Conservation (phyloP, 2,888 invertebrate species). For the Arctia plantaginis region DNA sequence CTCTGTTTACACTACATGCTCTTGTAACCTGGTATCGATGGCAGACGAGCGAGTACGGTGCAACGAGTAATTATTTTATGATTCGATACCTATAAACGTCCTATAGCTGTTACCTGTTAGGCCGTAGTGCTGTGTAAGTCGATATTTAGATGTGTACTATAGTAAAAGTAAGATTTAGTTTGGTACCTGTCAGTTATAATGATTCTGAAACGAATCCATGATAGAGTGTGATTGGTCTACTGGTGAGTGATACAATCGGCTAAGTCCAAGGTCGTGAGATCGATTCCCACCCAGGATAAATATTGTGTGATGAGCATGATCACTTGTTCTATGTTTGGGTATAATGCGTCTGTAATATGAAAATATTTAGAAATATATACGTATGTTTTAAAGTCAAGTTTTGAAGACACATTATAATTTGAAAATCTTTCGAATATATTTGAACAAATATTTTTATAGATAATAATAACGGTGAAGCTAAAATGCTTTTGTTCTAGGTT, state of each 20-base stretch:
- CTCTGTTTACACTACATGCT: constrained; percentile 37
- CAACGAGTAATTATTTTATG: background rate
- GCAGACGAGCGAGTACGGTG: background rate
- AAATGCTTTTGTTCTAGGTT: background rate
- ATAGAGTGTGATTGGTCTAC: background rate
- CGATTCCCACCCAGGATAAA: too few species aligned
- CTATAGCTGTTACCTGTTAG: background rate
- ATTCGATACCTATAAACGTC: background rate
- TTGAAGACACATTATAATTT: background rate
- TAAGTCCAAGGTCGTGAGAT: background rate
- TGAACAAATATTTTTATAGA: background rate
- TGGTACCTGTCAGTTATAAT: background rate
- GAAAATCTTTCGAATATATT: background rate
- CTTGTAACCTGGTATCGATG: background rate
- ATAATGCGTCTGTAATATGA: too few species aligned
- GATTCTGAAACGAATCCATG: background rate
- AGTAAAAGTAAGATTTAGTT: background rate
- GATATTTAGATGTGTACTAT: background rate
- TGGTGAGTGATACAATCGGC: background rate
- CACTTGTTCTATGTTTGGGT: too few species aligned
- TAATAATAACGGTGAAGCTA: background rate
- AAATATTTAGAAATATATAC: too few species aligned
- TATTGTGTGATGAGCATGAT: too few species aligned
- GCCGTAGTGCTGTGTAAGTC: background rate
- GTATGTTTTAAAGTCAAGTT: too few species aligned